Conservation (phyloP, 2,113 vertebrate genomes). For the Python bivittatus region DNA sequence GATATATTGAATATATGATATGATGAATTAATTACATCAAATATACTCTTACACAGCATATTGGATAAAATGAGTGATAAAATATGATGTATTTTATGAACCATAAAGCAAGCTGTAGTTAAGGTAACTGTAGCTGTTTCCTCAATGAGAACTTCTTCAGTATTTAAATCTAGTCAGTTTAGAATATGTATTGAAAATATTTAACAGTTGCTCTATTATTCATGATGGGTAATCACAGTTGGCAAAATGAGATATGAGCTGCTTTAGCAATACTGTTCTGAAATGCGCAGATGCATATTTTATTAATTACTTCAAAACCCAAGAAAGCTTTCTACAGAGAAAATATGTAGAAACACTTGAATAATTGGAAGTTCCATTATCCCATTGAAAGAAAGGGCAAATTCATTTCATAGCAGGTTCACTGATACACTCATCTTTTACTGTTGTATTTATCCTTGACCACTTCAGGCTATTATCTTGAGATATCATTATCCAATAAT, state of each 20-base stretch:
- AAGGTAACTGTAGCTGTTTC: constrained; percentile 25
- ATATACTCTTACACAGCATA: neutral
- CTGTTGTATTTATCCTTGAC: neutral
- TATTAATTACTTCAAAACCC: neutral
- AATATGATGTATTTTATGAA: neutral
- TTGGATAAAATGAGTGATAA: neutral
- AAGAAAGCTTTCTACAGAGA: constrained; percentile 3
- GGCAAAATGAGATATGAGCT: constrained; percentile 40
- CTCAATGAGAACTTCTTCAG: constrained; percentile 51
- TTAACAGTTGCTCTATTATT: constrained; percentile 45
- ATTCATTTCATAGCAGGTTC: neutral
- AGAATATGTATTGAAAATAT: constrained; percentile 47
- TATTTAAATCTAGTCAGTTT: constrained; percentile 46
- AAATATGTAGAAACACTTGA: neutral
- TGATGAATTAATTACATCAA: neutral
- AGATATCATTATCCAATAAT: neutral
- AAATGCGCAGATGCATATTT: constrained; percentile 19
- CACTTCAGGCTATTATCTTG: neutral
- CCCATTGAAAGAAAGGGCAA: rapidly evolving
- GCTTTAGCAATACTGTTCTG: constrained; percentile 36
- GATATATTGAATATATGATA: neutral
- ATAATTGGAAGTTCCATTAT: neutral
- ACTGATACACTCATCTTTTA: neutral
- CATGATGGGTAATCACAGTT: constrained; percentile 51
- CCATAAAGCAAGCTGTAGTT: constrained; percentile 2